phyloP scores from a whole-genome alignment of 2,797 vertebrate genomes.

The Tauraco hartlaubi region DNA sequence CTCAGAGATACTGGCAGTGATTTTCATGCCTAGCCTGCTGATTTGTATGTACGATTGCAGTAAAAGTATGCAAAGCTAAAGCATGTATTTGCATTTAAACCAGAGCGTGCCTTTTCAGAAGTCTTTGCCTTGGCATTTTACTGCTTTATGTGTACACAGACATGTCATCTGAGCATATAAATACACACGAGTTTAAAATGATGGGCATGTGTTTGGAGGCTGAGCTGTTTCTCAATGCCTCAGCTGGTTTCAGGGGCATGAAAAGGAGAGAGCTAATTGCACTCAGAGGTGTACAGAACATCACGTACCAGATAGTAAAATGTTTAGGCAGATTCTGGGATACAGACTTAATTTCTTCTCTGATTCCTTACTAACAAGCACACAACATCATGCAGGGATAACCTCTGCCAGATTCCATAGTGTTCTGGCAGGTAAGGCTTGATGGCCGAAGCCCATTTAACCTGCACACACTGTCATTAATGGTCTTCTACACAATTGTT shows the following conservation, averaged over 20 bases:
- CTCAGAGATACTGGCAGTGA: neutral
- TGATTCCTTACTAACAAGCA: neutral
- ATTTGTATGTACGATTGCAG: neutral
- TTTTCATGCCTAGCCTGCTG: neutral
- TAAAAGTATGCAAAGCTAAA: neutral
- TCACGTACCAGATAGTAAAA: neutral
- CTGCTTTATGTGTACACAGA: neutral
- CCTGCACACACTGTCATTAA: neutral
- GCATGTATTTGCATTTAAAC: conserved; percentile 12
- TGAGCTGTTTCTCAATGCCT: neutral
- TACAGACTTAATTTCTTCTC: neutral
- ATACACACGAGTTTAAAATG: neutral
- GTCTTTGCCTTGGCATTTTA: neutral
- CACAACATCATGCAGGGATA: neutral
- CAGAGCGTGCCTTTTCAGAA: neutral
- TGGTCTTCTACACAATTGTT: neutral
- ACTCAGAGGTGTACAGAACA: neutral
- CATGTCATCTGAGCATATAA: neutral
- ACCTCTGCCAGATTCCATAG: neutral
- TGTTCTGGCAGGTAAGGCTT: neutral
- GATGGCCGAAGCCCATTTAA: neutral
- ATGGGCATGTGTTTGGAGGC: neutral
- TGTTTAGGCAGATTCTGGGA: neutral
- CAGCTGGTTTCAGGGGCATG: neutral
- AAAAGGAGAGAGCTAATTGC: neutral